Conservation (phyloP, 1,140 invertebrate species). For the Drosophila melanica region DNA sequence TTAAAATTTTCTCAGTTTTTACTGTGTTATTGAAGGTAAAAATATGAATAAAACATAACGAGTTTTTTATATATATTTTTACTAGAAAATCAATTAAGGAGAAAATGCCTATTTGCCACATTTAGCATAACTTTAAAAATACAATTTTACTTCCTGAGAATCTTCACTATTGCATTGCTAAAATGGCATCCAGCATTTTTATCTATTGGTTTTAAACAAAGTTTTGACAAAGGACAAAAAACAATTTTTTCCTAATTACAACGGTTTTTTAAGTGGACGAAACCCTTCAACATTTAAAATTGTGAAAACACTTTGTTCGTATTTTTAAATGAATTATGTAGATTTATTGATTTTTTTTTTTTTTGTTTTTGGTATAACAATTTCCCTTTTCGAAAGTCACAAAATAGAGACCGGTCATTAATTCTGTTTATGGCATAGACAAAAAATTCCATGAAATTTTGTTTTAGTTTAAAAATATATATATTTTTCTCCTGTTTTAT, state of each 20-base stretch:
- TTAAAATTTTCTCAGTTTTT: too few species aligned
- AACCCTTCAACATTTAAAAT: conserved; percentile 1
- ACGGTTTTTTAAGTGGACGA: background rate
- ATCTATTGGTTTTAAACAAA: background rate
- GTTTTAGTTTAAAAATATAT: background rate
- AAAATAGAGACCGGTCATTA: conserved; percentile 31
- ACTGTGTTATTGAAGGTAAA: too few species aligned
- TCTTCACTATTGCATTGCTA: too few species aligned
- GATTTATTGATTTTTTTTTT: conserved; percentile 21
- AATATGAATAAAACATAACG: too few species aligned
- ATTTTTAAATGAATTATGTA: background rate
- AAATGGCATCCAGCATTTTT: too few species aligned
- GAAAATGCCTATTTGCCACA: too few species aligned
- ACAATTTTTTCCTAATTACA: background rate
- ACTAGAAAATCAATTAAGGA: too few species aligned
- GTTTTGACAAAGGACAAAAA: background rate
- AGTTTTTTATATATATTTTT: too few species aligned
- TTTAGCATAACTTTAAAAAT: too few species aligned
- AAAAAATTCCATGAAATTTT: conserved; percentile 3
- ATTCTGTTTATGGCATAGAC: conserved; percentile 30
- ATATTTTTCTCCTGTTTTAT: conserved; percentile 7
- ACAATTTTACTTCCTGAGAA: too few species aligned
- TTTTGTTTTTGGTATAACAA: too few species aligned
- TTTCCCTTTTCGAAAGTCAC: conserved; percentile 12
- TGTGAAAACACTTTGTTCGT: background rate